Evolutionary conservation across 2,797 vertebrate species (phyloP).

Genomic region (Siniperca undulata): DNA sequence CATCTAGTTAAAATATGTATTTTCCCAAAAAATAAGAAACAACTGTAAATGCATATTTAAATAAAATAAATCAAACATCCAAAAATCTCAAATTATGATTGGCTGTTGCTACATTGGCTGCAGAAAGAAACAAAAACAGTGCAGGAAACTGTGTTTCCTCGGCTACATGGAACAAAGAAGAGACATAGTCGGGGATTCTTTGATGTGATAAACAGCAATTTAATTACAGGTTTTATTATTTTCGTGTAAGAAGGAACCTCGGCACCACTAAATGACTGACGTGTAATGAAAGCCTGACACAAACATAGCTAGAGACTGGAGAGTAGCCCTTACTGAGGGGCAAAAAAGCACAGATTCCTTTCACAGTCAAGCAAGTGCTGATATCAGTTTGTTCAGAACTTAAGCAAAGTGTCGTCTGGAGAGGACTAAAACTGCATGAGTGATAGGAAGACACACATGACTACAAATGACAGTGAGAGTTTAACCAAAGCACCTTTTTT

Average conservation of each 20-base stretch:
- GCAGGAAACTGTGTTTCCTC: conserved; percentile 6
- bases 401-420: conserved; percentile 58
- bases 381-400: conserved; percentile 66
- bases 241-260: conserved; percentile 4
- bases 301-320: conserved; percentile 25
- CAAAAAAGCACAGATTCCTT: conserved; percentile 55
- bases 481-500: conserved; percentile 60
- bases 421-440: conserved; percentile 59
- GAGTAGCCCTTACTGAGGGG: conserved; percentile 49
- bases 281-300: conserved; percentile 39
- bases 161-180: neutral
- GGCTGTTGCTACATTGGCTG: neutral
- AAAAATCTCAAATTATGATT: conserved; percentile 3
- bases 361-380: conserved; percentile 56
- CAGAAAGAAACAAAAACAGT: neutral
- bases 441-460: conserved; percentile 64
- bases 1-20: neutral
- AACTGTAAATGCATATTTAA: conserved; percentile 19
- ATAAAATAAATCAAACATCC: conserved; percentile 10
- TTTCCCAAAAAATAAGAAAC: neutral
- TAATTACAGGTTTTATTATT: conserved; percentile 27
- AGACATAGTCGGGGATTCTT: neutral
- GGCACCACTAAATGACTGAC: conserved; percentile 30
- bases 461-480: conserved; percentile 63
- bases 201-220: conserved; percentile 23